A percentile compares a stretch with the other conserved stretches of the same genome.
phyloP scores from a whole-genome alignment of 2,797 vertebrate genomes.

The Microctenopoma stevenorrisi region DNA sequence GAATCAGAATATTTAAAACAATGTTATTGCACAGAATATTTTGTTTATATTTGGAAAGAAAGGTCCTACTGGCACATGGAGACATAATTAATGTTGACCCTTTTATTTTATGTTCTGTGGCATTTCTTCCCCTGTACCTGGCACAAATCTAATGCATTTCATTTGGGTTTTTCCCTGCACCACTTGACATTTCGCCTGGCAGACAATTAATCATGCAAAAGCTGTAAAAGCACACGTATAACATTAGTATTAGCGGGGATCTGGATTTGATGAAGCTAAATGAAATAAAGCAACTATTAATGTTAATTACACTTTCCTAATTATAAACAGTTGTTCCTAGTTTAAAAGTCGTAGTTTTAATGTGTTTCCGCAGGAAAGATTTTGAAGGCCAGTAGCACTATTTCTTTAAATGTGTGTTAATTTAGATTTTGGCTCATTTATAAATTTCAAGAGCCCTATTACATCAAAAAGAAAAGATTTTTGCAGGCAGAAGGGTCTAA shows the following conservation, averaged over 20 bases:
- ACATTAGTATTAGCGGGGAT: background rate
- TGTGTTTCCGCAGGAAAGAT: no score
- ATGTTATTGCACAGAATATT: background rate
- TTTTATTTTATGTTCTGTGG: background rate
- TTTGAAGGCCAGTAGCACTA: no score
- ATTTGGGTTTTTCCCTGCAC: background rate
- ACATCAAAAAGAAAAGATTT: background rate
- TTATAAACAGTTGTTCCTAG: background rate
- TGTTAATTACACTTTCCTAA: conserved; percentile 2
- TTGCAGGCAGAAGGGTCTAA: no score
- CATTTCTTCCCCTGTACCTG: background rate
- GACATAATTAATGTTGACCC: background rate
- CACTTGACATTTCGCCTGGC: background rate
- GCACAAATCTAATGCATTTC: background rate
- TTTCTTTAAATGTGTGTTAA: no score
- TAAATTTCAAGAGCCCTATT: background rate
- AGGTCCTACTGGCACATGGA: background rate
- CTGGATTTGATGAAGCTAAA: background rate
- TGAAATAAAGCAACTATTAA: background rate
- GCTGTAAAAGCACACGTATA: background rate
- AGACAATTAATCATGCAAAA: background rate
- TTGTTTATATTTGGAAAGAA: conserved; percentile 5
- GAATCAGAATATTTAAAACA: conserved; percentile 14
- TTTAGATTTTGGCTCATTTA: no score
- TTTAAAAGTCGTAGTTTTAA: background rate